Evolutionary conservation across 2,888 invertebrate species (phyloP).

Genomic region (Synergus laeviventris): DNA sequence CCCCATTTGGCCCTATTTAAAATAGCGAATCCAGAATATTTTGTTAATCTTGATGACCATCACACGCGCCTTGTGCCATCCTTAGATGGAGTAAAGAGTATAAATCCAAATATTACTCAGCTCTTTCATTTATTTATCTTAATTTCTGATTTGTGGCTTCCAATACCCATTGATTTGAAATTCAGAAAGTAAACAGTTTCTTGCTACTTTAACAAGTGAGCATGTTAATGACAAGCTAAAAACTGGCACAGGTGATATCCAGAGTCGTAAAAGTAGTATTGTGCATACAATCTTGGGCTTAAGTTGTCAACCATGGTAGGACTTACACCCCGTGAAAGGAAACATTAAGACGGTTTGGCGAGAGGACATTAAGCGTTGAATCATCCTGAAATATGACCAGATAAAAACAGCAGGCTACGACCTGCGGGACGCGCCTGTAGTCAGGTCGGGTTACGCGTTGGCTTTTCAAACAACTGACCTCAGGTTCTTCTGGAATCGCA

Average conservation of each 20-base stretch:
- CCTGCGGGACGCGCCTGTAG: constrained; percentile 65
- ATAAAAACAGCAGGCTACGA: constrained; percentile 75
- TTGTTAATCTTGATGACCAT: too few relatives aligned
- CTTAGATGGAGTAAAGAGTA: too few relatives aligned
- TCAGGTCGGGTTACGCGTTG: constrained; percentile 73
- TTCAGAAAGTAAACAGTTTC: not conserved
- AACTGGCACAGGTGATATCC: constrained; percentile 45
- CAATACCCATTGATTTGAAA: not conserved
- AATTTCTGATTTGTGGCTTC: too few relatives aligned
- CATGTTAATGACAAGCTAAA: not conserved
- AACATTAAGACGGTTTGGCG: constrained; percentile 41
- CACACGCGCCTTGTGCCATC: too few relatives aligned
- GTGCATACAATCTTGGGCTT: constrained; percentile 55
- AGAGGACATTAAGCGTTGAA: constrained; percentile 68
- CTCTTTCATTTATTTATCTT: too few relatives aligned
- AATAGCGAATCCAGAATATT: too few relatives aligned
- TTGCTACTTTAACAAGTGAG: not conserved
- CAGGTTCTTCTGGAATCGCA: constrained; percentile 59
- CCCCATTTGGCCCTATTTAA: too few relatives aligned
- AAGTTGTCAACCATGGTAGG: constrained; percentile 67
- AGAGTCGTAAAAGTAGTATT: constrained; percentile 56
- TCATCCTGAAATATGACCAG: constrained; percentile 74
- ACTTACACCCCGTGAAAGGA: constrained; percentile 44
- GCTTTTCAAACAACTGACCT: constrained; percentile 72
- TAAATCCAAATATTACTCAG: too few relatives aligned